A percentile compares a stretch with the other conserved stretches of the same genome.
These are phyloP conservation scores for Oreotrochilus melanogaster DNA, from an alignment of 2,113 vertebrate species.

Conservation along the genomic window DNA sequence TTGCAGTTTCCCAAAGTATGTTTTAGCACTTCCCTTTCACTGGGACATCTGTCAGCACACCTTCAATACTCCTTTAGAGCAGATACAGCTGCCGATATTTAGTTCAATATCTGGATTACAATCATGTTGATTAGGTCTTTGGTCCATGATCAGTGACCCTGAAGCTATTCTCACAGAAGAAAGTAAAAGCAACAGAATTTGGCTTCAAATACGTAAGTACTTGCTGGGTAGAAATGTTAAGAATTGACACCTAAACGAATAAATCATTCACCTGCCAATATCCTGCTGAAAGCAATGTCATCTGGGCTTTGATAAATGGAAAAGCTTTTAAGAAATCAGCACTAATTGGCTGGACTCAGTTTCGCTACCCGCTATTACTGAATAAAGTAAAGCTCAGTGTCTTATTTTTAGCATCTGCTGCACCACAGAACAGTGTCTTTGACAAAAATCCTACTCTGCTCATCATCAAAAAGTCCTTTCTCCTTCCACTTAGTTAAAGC, in stretches of 20 bases:
- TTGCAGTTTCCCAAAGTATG: not conserved
- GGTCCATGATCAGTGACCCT: not conserved
- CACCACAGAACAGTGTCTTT: not conserved
- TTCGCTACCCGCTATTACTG: not conserved
- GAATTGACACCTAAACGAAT: not conserved
- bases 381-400: not conserved
- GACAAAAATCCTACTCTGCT: not conserved
- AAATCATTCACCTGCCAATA: not conserved
- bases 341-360: not conserved
- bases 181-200: not conserved
- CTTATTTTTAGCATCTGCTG: not conserved
- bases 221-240: not conserved
- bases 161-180: not conserved
- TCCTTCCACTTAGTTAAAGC: not conserved
- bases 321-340: conserved; percentile 29
- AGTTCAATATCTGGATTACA: not conserved
- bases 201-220: not conserved
- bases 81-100: not conserved
- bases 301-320: not conserved
- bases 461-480: not conserved
- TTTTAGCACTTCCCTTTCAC: not conserved
- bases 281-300: not conserved
- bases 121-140: not conserved
- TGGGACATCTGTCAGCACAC: not conserved
- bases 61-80: not conserved